Evolutionary conservation across 2,888 invertebrate genomes (phyloP), one percentile per base, ranked within the genome.

Genomic region (Hedya salicella): DNA sequence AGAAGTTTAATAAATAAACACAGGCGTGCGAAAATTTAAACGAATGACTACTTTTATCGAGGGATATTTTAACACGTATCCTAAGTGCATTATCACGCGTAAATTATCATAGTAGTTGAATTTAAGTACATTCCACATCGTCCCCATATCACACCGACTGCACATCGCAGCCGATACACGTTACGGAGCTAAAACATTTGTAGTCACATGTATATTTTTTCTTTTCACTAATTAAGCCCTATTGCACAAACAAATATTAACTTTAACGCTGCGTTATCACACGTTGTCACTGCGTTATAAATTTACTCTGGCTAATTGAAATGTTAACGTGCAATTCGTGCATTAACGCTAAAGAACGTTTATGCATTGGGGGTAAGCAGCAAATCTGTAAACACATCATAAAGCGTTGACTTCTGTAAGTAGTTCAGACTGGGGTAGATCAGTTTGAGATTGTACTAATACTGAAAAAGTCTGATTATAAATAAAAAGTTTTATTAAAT

Each of bases 41-140:
- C 69, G 71, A 71, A 74, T 75, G 77, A 75, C 75, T 80, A 67
- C 69, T 63, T 54, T 66, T 30, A 65, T n/a, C 30, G 60, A 61
- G 66, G 66, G 66, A 66, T 66, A 66, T 66, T 66, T 66, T 66
- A 66, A 66, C 66, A 48, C 48, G 53, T 66, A 66, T 36, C 44
- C 53, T 61, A 79, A 75, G 80, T 83, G 78, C 77, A 77, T 78
- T 86, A 87, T 86, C 87, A 87, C 83, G 82, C 82, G 70, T 78
- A 76, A 78, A 78, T 77, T 75, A 80, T 73, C 63, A 64, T 71
- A 68, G 68, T 68, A 70, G 72, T 74, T 54, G 66, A 65, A 52
- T 67, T 70, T 68, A 67, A 65, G 68, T 69, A 65, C 66, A 68
- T 40, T 62, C 64, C 57, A 56, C 46, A 54, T 57, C 52, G 52